A percentile compares a stretch with the other conserved stretches of the same genome.
phyloP scores from a whole-genome alignment of 2,888 invertebrate species.

The Endotricha flammealis region DNA sequence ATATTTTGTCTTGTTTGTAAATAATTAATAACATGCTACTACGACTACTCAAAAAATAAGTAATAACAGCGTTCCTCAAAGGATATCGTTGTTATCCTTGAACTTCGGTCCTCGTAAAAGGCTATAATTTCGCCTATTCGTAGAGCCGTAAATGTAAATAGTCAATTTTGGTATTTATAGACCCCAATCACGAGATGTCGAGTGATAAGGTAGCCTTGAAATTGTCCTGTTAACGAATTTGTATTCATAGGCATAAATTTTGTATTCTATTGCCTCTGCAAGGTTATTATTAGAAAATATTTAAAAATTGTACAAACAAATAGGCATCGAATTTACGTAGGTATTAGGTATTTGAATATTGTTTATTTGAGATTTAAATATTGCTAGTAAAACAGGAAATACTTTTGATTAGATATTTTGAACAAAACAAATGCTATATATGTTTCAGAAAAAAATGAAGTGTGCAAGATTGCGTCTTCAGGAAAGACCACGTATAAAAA shows the following conservation, averaged over 20 bases:
- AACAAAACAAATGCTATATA: background rate
- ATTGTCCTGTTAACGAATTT: background rate
- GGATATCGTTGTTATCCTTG: conserved; percentile 12
- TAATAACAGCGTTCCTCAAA: too few relatives aligned
- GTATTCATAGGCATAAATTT: background rate
- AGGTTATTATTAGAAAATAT: too few relatives aligned
- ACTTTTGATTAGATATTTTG: background rate
- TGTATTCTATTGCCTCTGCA: background rate
- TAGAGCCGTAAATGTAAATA: background rate
- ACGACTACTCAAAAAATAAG: too few relatives aligned
- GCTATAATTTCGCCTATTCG: background rate
- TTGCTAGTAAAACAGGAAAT: too few relatives aligned
- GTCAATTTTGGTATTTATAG: conserved; percentile 4
- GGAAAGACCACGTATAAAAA: conserved; percentile 40
- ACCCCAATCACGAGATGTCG: conserved; percentile 2
- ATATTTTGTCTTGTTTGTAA: too few relatives aligned
- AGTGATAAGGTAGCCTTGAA: background rate
- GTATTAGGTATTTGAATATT: too few relatives aligned
- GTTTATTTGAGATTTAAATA: too few relatives aligned
- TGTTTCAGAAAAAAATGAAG: conserved; percentile 39
- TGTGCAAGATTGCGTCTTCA: conserved; percentile 59
- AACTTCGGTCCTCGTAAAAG: background rate
- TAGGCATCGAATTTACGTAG: too few relatives aligned
- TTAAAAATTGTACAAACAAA: too few relatives aligned
- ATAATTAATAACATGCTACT: too few relatives aligned